Evolutionary conservation across 2,797 vertebrate genomes (phyloP), one percentile per base, ranked within the genome.

Genomic region (Rhinophrynus dorsalis): DNA sequence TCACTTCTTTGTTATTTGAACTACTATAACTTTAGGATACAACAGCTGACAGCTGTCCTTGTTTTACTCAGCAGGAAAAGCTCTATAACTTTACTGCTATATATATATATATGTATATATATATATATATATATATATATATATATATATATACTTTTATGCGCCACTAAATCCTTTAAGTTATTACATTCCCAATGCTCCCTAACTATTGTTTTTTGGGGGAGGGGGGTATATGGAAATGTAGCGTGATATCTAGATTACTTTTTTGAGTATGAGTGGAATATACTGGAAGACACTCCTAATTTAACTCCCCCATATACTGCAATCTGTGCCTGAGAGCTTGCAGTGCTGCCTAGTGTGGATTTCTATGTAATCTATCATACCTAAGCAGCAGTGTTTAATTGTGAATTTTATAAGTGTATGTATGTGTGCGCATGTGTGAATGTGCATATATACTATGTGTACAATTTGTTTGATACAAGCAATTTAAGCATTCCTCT

Each of bases 241-340:
- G 5, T 44, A 23, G 2, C 2, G 44, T 47, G 47, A 50, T 26
- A 15, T 23, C 15, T n/a, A 23, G 20, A 50, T 27, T n/a, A 17
- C 9, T n/a, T 42, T 17, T 17, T 23, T 40, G 5, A 18, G 24
- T 44, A 45, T 18, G 24, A 32, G 52, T 57, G 54, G 20, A 11
- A 23, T 12, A 54, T 47, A 48, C 11, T 35, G 40, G 20, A 30
- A 56, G 26, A 23, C 27, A n/a, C 3, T 10, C 7, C n/a, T 13
- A 24, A 50, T 48, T 15, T 48, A 6, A 15, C 11, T 26, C 2
- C 17, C 29, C 6, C 17, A 29, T n/a, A 7, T n/a, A n/a, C 24
- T 47, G 35, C 21, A 21, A 57, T 67, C 27, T 58, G 56, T 68
- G 55, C 44, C 66, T 68, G 66, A 60, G 12, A 38, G 13, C n/a